Evolutionary conservation across 2,888 invertebrate species (phyloP).

Genomic region (Andricus quercusramuli): DNA sequence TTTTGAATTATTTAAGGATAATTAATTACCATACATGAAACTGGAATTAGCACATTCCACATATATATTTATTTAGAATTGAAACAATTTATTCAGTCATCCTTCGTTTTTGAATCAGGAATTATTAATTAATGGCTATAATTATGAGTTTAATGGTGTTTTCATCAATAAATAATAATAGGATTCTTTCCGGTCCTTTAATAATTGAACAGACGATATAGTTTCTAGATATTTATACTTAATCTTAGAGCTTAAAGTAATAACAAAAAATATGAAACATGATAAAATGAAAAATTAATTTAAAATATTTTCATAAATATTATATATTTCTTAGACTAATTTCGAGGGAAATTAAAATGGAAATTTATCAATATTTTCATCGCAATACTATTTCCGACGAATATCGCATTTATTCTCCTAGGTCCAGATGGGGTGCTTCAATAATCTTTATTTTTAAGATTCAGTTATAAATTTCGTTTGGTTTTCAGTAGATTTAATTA

Average conservation of each 20-base stretch:
- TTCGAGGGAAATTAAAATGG: neutral
- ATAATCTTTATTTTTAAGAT: constrained; percentile 20
- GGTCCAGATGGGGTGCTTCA: neutral
- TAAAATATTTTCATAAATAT: neutral
- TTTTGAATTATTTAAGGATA: neutral
- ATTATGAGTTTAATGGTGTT: neutral
- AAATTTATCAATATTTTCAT: neutral
- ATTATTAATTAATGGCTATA: neutral
- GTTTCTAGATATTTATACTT: neutral
- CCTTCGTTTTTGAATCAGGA: neutral
- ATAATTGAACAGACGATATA: neutral
- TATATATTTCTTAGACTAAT: neutral
- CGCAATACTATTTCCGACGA: constrained; percentile 28
- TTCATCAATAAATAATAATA: neutral
- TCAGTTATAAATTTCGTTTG: constrained; percentile 1
- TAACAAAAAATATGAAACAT: neutral
- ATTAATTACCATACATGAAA: neutral
- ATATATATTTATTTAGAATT: neutral
- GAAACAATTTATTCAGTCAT: neutral
- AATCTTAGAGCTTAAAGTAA: no score
- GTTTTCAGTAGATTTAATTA: constrained; percentile 19
- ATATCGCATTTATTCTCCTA: constrained; percentile 21
- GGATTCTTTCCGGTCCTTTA: neutral
- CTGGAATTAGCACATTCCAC: neutral
- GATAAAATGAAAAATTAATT: neutral